phyloP scores from a whole-genome alignment of 2,888 invertebrate genomes.

The Timema podura region DNA sequence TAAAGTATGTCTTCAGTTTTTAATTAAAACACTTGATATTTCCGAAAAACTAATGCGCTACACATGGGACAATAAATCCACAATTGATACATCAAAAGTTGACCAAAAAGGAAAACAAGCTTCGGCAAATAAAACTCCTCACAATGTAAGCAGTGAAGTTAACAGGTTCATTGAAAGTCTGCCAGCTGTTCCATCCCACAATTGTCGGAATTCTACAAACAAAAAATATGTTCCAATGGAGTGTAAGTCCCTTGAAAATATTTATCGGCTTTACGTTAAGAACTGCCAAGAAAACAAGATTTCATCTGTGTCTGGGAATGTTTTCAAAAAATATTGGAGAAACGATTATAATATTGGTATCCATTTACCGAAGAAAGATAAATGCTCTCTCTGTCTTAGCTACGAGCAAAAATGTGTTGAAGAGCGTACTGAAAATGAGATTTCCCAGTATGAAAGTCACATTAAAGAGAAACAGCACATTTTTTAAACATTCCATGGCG shows the following conservation, averaged over 20 bases:
- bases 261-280: not conserved
- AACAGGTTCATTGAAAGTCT: not conserved
- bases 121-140: not conserved
- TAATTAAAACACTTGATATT: slow-evolving; percentile 1
- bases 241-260: not conserved
- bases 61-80: not conserved
- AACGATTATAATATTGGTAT: not conserved
- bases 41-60: not conserved
- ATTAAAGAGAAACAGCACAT: not conserved
- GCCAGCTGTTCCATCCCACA: not conserved
- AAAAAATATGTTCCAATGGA: not conserved
- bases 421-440: not conserved
- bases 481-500: not conserved
- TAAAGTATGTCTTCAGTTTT: slow-evolving; percentile 3
- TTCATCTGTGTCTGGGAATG: not conserved
- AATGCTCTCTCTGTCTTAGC: not conserved
- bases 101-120: not conserved
- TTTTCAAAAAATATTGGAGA: not conserved
- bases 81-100: not conserved
- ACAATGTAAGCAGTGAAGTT: not conserved
- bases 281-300: not conserved
- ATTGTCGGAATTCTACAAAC: not conserved
- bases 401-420: not conserved
- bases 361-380: not conserved
- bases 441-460: not conserved